A percentile compares a stretch with the other conserved stretches of the same genome.
Evolutionary conservation across 2,888 invertebrate species (phyloP).

Genomic region (Actias luna): DNA sequence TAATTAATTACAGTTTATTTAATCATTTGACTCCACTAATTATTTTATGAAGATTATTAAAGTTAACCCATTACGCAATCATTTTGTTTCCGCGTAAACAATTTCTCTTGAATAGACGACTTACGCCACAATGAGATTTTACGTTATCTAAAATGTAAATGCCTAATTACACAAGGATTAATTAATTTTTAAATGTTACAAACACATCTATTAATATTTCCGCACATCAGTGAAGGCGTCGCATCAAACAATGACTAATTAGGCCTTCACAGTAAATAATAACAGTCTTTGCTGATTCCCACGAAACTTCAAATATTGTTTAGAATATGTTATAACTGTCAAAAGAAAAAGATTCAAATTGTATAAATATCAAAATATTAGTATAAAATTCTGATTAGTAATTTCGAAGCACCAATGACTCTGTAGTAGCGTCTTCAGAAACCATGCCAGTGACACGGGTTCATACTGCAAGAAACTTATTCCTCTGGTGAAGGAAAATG

Average conservation of each 20-base stretch:
- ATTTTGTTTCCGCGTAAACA: slow-evolving; percentile 4
- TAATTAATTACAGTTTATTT: background rate
- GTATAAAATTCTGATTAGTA: background rate
- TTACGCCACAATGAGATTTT: slow-evolving; percentile 7
- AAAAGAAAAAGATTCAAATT: background rate
- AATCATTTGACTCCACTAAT: slow-evolving; percentile 2
- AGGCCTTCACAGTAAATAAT: slow-evolving; percentile 30
- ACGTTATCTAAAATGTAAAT: background rate
- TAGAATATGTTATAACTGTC: background rate
- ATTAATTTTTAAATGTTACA: slow-evolving; percentile 16
- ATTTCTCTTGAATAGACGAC: slow-evolving; percentile 3
- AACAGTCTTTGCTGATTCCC: background rate
- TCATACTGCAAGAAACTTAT: no score
- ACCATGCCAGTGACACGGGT: no score
- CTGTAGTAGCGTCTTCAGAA: no score
- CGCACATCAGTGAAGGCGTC: slow-evolving; percentile 8
- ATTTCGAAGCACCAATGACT: no score
- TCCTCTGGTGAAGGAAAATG: no score
- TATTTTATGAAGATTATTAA: slow-evolving; percentile 10
- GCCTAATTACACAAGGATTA: slow-evolving; percentile 5
- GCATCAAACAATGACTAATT: slow-evolving; percentile 37
- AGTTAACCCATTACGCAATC: background rate
- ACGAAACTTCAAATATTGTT: slow-evolving; percentile 4
- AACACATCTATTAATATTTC: slow-evolving; percentile 14
- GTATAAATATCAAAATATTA: background rate